Evolutionary conservation across 2,888 invertebrate species (phyloP), one percentile per base, ranked within the genome.

Genomic region (Caenorhabditis drosophilae): DNA sequence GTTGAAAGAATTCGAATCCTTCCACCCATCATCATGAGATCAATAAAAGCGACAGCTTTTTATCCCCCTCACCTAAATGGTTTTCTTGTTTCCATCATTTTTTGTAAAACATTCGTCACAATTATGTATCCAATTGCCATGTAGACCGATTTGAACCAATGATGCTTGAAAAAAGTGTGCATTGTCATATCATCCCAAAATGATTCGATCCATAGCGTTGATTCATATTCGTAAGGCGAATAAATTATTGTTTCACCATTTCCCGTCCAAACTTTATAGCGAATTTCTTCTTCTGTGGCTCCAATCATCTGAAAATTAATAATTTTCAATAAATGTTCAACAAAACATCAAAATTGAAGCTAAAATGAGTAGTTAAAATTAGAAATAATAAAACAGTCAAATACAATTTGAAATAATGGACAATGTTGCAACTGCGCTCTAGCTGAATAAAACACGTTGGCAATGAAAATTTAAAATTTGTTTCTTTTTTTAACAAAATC

Each of bases 21-120:
- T n/a, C n/a, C n/a, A n/a, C n/a, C n/a, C n/a, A n/a, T n/a, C n/a
- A n/a, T n/a, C n/a, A n/a, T n/a, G n/a, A n/a, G n/a, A n/a, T n/a
- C n/a, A n/a, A n/a, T n/a, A n/a, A n/a, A n/a, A n/a, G n/a, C n/a
- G n/a, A n/a, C n/a, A n/a, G n/a, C n/a, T n/a, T n/a, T n/a, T n/a
- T n/a, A n/a, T n/a, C n/a, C 12, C n/a, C 83, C 69, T 26, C 22
- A 72, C 72, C 56, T 63, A n/a, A 58, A 85, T 12, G 82, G 75
- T 41, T 81, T 82, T 16, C 85, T 76, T n/a, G 77, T 70, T 46
- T 80, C 76, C 86, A 86, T 86, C 61, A 80, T 83, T 40, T 77
- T 73, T 47, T 84, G 81, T 20, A 84, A 82, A n/a, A 83, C 76
- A 72, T 85, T 85, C 4, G 86, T 84, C 16, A 84, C 62, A 35